Base-by-base conservation (phyloP, 2,888 invertebrate species). In the Lasioglossum leucozonium region DNA sequence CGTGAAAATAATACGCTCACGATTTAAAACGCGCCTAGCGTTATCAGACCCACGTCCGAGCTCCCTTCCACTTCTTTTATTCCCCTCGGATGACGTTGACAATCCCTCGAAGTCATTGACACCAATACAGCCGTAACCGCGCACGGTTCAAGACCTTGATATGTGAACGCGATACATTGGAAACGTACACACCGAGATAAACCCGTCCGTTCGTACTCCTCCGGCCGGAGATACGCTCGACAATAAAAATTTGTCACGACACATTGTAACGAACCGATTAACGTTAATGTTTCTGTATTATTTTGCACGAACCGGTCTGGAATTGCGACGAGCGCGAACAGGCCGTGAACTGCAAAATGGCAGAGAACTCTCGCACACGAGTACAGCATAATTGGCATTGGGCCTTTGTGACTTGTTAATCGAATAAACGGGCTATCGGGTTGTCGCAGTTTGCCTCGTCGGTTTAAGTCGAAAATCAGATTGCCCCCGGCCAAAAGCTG, bases 131-230 rank as follows among this genome's bases (percentile, higher is more conserved):
- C 40, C 76, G 34, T 77, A 86, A 79, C 71, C 79, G 77, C 69
- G 77, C 85, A 88, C 82, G 73, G 89, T 90, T 90, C 91, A 88
- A 90, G 91, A 90, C 91, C 89, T 84, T 78, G 90, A 91, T 89
- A 91, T 77, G 88, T 85, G 78, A 82, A 72, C 44, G 75, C 18
- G 87, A 86, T 88, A 88, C 77, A 87, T 87, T 82, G 85, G 82
- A 87, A 88, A 84, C 78, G 73, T 87, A 88, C 84, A 47, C 77
- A 34, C 55, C 37, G 80, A 78, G 90, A 90, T 90, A 90, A 89
- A 79, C 22, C 67, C 58, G 79, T 77, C 79, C 55, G 81, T 83
- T 78, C 82, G 78, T 77, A 76, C 51, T 65, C 65, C 77, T 62
- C 73, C 44, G 71, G 30, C 69, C 69, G 51, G 77, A 58, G 81